Base-by-base conservation (phyloP, 2,888 invertebrate genomes). In the Cataglyphis rosenhaueri region DNA sequence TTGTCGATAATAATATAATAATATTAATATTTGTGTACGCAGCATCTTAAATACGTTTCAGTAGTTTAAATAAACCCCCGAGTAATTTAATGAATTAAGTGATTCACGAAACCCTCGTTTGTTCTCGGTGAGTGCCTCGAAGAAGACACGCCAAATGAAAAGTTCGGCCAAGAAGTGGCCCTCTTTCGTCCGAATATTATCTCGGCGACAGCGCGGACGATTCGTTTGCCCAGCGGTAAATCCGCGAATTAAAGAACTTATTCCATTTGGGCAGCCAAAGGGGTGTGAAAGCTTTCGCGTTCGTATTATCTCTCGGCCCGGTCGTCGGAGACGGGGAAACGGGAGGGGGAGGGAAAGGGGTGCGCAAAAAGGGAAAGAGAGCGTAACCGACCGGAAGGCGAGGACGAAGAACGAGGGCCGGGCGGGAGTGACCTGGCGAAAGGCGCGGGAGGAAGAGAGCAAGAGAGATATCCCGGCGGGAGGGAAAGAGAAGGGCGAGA, bases 231-330 rank as follows among this genome's bases (percentile, higher is more conserved):
- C 90, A 86, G 89, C 92, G 92, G 93, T 94, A 94, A 94, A 94
- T 94, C 93, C 91, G 90, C 93, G 93, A 94, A 94, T 94, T 94
- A 94, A 94, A 94, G 94, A 94, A 94, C 93, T 94, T 94, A 94
- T 94, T 94, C 94, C 94, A 94, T 94, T 94, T 94, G 93, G 94
- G 93, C 92, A 93, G 92, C 91, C 94, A 94, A 93, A 94, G 94
- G 94, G 94, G 94, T 94, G 94, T 94, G 93, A 94, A 94, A 92
- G 93, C 92, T 94, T 94, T 93, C 92, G 92, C 92, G 92, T 92
- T 92, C 90, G 92, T 92, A 94, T 94, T 94, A 94, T 94, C 94
- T 94, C 91, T 84, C 84, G 84, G 75, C 66, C 87, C 84, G 84
- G 75, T 29, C 87, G 85, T 87, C 82, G 87, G 84, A 87, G 88